Evolutionary conservation across 92 coral and sea anemone species (phyloP).

Genomic region (Montipora capitata): DNA sequence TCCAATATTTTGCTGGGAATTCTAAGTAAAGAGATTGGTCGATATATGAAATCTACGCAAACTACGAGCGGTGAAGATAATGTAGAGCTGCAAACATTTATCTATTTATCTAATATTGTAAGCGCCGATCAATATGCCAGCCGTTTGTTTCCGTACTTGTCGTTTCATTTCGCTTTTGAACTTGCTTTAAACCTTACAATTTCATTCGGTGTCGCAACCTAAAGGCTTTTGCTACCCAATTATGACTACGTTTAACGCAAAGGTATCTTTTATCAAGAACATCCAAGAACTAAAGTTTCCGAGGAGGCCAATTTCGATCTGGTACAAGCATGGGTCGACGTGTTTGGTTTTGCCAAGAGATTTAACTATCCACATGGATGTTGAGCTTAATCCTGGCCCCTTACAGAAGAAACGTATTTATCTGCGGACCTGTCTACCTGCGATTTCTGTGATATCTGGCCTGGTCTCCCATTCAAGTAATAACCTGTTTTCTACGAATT

Average conservation of each 20-base stretch:
- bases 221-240: slow-evolving; percentile 8
- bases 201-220: slow-evolving; percentile 1
- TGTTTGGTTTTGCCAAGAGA: slow-evolving; percentile 16
- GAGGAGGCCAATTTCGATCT: slow-evolving; percentile 8
- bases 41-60: no score
- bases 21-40: no score
- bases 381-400: slow-evolving; percentile 24
- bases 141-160: slow-evolving; percentile 15
- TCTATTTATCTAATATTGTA: no score
- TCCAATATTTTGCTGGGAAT: no score
- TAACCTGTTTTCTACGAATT: slow-evolving; percentile 16
- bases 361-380: slow-evolving; percentile 32
- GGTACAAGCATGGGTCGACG: slow-evolving; percentile 20
- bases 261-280: slow-evolving; percentile 25
- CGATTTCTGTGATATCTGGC: slow-evolving; percentile 30
- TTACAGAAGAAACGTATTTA: slow-evolving; percentile 22
- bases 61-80: no score
- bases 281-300: slow-evolving; percentile 29
- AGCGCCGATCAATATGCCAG: slow-evolving; percentile 16
- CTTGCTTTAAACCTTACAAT: background rate
- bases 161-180: slow-evolving; percentile 15
- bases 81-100: no score
- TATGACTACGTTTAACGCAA: slow-evolving; percentile 4
- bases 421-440: slow-evolving; percentile 14
- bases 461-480: slow-evolving; percentile 20